A percentile compares a stretch with the other conserved stretches of the same genome.
Evolutionary conservation across 1,140 invertebrate species (phyloP).

Genomic region (Drosophila pseudoananassae): DNA sequence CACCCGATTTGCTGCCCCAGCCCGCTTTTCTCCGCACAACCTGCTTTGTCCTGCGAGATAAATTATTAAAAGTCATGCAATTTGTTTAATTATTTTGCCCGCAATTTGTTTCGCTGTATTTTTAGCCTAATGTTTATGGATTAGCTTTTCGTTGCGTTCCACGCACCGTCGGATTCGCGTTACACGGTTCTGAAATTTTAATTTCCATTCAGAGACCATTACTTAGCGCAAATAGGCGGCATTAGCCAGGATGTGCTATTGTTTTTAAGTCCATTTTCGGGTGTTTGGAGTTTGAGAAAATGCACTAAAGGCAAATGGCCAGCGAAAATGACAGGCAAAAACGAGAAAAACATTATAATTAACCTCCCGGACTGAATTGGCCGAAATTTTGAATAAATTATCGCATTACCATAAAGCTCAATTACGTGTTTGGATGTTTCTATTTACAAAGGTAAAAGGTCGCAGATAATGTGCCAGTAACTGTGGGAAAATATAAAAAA

Average conservation of each 20-base stretch:
- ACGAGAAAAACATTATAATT: conserved; percentile 25
- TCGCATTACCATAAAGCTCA: conserved; percentile 48
- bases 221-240: conserved; percentile 53
- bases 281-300: conserved; percentile 2
- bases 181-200: conserved; percentile 16
- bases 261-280: conserved; percentile 70
- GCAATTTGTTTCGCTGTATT: conserved; percentile 4
- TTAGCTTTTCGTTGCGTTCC: conserved; percentile 7
- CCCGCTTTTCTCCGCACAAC: conserved; percentile 2
- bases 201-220: conserved; percentile 48
- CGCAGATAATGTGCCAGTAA: too few species aligned
- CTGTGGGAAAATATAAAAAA: too few species aligned
- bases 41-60: conserved; percentile 1
- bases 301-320: conserved; percentile 42
- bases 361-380: conserved; percentile 21
- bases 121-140: conserved; percentile 15
- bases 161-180: conserved; percentile 7
- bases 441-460: not conserved
- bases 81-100: conserved; percentile 59
- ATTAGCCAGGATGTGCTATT: conserved; percentile 57
- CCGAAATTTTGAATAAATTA: conserved; percentile 59
- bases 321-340: conserved; percentile 14
- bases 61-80: conserved; percentile 66
- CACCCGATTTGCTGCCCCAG: conserved; percentile 44
- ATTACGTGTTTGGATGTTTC: conserved; percentile 26